Evolutionary conservation across 1,140 invertebrate species (phyloP), one percentile per base, ranked within the genome.

Genomic region (Zophobas morio): DNA sequence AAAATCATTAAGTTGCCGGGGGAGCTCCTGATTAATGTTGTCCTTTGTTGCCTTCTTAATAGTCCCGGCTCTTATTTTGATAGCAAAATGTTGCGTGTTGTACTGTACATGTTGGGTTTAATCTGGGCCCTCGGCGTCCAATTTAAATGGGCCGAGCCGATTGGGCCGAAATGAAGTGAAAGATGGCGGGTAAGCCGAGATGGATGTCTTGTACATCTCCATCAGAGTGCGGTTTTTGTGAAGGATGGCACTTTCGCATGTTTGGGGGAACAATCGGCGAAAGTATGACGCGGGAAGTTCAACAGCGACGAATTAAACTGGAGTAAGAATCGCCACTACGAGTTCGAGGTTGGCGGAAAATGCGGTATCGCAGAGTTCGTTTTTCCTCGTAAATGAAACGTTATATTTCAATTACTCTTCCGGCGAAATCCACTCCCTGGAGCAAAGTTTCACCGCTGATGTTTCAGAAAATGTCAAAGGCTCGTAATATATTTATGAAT

Each of bases 71-170:
- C 6, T 35, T 6, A 32, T 35, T 56, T 35, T 6, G 54, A 56
- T 56, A 35, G 54, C 54, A 56, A 56, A 56, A 56, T 34, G 54
- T 56, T 56, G 54, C 54, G 54, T 56, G 54, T 56, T 56, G 54
- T 46, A 20, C 20, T 46, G 42, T 53, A 53, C 49, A 53, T 53
- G 5, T 20, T 53, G 20, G 54, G 32, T 8, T 56, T 56, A 56
- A 56, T 56, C 54, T 33, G 6, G 33, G 20, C 54, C 54, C 6
- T 32, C 1, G 54, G 54, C 54, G 54, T 56, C 54, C 54, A 56
- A 56, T 56, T 56, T 56, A 56, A 56, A 56, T 35, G 54, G 54
- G 35, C 54, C 20, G 20, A 33, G 8, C 54, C 6, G 54, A 56
- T 56, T 56, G 54, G 54, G 1, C 54, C 33, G 54, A 34, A 35